Evolutionary conservation across 2,888 invertebrate species (phyloP), one percentile per base, ranked within the genome.

Genomic region (Hybos culiciformis): DNA sequence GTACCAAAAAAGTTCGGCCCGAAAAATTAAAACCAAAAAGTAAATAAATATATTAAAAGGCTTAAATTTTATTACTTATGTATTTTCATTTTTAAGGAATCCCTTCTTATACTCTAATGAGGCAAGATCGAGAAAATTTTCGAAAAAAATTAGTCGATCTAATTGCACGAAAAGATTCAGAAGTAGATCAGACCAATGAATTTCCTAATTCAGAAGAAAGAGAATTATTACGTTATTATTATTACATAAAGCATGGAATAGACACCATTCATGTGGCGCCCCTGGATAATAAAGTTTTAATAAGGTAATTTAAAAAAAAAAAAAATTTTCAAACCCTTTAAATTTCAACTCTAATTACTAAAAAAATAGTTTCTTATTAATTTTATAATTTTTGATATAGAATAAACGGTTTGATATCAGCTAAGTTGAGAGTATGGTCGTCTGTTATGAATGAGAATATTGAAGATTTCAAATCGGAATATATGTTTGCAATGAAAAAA

Each of bases 261-360:
- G 91, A 91, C 58, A 90, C 90, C 3, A 79, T 83, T 48, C 83
- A 91, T 59, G 86, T 93, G 1, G 83, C 90, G 1, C 83, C 90
- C 2, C 72, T 93, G 59, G 84, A 85, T 56, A 73, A 75, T 43
- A 72, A 72, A 54, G 78, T 86, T 57, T 69, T 92, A 45, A 70
- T 74, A 34, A 70, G 70, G 80, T 78, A 52, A 21, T 46, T 24
- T 29, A 32, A 32, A 15, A 32, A 7, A 15, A 32, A 32, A 15
- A 15, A 17, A 8, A 32, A 17, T n/a, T n/a, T n/a, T n/a, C n/a
- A n/a, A n/a, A n/a, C n/a, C n/a, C n/a, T n/a, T n/a, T n/a, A n/a
- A n/a, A n/a, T n/a, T n/a, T n/a, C n/a, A n/a, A n/a, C n/a, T n/a
- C n/a, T n/a, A n/a, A n/a, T 15, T 15, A 4, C 15, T 17, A 8